Conservation (phyloP, 1,140 invertebrate genomes). For the Trichonephila clavata region DNA sequence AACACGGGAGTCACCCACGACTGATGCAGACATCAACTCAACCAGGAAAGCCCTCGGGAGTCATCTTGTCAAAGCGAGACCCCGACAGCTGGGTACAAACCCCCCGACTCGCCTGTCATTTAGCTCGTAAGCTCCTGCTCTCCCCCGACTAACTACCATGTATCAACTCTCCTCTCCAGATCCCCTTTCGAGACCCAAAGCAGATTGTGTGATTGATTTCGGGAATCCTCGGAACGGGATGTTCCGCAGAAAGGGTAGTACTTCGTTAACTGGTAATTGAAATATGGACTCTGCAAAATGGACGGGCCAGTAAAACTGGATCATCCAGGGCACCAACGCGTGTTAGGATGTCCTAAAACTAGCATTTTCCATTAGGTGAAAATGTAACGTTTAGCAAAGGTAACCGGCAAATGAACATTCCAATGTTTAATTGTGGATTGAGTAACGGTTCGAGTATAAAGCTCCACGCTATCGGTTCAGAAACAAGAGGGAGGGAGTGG, state of each 20-base stretch:
- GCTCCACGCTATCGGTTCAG: no score
- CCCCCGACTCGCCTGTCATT: slow-evolving; percentile 51
- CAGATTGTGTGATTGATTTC: slow-evolving; percentile 69
- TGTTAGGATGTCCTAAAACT: not conserved
- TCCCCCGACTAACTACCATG: slow-evolving; percentile 50
- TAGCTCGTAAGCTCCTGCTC: slow-evolving; percentile 66
- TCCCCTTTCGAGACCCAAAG: slow-evolving; percentile 37
- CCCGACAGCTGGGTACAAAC: slow-evolving; percentile 63
- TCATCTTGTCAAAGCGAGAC: slow-evolving; percentile 68
- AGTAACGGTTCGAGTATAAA: no score
- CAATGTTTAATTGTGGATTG: no score
- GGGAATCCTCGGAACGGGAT: not conserved
- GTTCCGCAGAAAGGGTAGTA: not conserved
- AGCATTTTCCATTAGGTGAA: not conserved
- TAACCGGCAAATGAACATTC: no score
- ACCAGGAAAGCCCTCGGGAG: slow-evolving; percentile 29
- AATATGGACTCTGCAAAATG: not conserved
- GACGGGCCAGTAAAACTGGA: not conserved
- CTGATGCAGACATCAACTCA: slow-evolving; percentile 46
- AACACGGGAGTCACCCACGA: slow-evolving; percentile 59
- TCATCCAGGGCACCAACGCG: not conserved
- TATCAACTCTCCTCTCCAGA: slow-evolving; percentile 23
- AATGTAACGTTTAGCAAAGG: not conserved
- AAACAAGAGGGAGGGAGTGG: no score
- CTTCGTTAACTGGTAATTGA: slow-evolving; percentile 20